Evolutionary conservation across 2,113 vertebrate genomes (phyloP), one percentile per base, ranked within the genome.

Genomic region (Myrmophylax atrothorax): DNA sequence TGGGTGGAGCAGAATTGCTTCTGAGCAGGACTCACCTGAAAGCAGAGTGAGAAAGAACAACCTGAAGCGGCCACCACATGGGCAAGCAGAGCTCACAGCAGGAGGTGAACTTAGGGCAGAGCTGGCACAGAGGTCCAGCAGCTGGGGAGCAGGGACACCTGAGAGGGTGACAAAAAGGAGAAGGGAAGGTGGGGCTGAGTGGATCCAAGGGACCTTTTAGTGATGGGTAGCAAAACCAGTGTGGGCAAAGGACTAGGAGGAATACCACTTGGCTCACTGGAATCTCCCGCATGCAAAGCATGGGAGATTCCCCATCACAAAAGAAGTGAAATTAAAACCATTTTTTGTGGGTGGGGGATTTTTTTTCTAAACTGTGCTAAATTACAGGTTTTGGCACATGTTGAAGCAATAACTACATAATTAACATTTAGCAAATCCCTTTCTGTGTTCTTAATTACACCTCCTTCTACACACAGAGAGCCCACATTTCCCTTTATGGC

Each of bases 391-490:
- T 96, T 97, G 96, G 97, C 94, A 93, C 89, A 79, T 44, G 62
- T 86, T 91, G 94, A 94, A 96, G 96, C 91, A 95, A 60, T 96
- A 96, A 90, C 89, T 92, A 82, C 70, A 77, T 96, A 97, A 97
- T 97, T 97, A 97, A 96, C 97, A 94, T 97, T 96, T 95, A 97
- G 90, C 92, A 97, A 96, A 96, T 97, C 97, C 87, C 93, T 94
- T 96, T 97, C 93, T 94, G 73, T 73, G 1, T 97, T 94, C 84
- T 96, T 97, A 96, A 97, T 97, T 97, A 96, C 69, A 95, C 88
- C 93, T 94, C 66, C 62, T 96, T 96, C 87, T 76, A 92, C 73
- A 94, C 77, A 76, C 87, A 67, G 70, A 87, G 87, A 94, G 63
- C 88, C 93, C 76, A 46, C 92, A 93, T 97, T 96, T 97, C 95